Evolutionary conservation across 2,888 invertebrate genomes (phyloP).

Genomic region (Dorcus parallelipipedus): DNA sequence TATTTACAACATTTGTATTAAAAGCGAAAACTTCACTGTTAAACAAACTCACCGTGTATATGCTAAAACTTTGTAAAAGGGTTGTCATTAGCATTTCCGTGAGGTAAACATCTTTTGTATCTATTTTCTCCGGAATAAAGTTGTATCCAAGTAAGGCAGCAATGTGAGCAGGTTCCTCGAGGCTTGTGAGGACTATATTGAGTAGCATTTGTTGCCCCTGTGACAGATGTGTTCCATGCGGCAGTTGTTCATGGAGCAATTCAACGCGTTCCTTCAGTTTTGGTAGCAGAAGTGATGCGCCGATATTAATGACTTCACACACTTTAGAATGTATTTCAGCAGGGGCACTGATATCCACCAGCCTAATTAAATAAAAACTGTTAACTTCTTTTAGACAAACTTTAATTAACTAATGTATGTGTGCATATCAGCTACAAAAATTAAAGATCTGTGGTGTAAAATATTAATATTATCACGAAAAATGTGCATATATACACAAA

Average conservation of each 20-base stretch:
- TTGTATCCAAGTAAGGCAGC: slow-evolving; percentile 55
- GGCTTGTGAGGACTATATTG: slow-evolving; percentile 57
- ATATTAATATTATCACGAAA: no score
- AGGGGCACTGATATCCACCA: slow-evolving; percentile 51
- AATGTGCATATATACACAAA: no score
- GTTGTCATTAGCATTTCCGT: slow-evolving; percentile 55
- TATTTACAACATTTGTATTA: neutral
- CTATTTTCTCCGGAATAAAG: slow-evolving; percentile 32
- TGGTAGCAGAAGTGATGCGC: slow-evolving; percentile 58
- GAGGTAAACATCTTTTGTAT: slow-evolving; percentile 37
- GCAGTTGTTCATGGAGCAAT: slow-evolving; percentile 55
- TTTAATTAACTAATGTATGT: no score
- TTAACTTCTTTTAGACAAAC: no score
- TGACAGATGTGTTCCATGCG: slow-evolving; percentile 52
- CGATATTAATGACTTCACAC: slow-evolving; percentile 56
- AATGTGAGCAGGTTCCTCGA: slow-evolving; percentile 59
- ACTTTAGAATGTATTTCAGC: slow-evolving; percentile 54
- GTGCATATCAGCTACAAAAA: no score
- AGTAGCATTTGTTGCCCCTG: slow-evolving; percentile 61
- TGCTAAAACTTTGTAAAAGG: slow-evolving; percentile 53
- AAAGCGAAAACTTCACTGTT: neutral
- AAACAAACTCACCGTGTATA: slow-evolving; percentile 50
- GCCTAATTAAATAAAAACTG: slow-evolving; percentile 21
- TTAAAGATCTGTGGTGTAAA: no score
- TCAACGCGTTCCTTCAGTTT: slow-evolving; percentile 58